These are phyloP conservation scores for Sitobion miscanthi DNA, from an alignment of 1,140 invertebrate genomes.

Conservation along the genomic window DNA sequence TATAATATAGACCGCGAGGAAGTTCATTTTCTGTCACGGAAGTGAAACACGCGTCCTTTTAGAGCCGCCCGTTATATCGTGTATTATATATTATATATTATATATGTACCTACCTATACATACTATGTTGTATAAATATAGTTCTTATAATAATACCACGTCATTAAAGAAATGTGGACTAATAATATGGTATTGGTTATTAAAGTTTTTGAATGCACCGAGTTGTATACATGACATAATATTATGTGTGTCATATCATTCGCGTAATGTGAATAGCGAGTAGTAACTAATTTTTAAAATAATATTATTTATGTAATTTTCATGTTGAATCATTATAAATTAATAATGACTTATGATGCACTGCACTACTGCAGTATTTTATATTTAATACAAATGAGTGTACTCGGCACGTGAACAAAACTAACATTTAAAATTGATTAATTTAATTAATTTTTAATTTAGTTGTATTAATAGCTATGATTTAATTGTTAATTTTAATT, in stretches of 20 bases:
- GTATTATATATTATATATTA: neutral
- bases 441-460: neutral
- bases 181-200: neutral
- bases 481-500: neutral
- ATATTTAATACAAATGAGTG: neutral
- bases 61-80: neutral
- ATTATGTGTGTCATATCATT: neutral
- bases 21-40: conserved; percentile 3
- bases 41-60: neutral
- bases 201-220: neutral
- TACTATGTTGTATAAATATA: neutral
- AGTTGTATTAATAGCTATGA: neutral
- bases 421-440: neutral
- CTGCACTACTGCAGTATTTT: neutral
- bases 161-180: neutral
- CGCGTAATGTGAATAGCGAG: neutral
- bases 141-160: neutral
- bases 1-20: neutral
- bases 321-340: neutral
- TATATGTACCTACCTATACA: neutral
- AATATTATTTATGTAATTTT: neutral
- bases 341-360: neutral
- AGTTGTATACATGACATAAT: neutral
- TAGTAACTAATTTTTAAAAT: conserved; percentile 3
- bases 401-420: neutral